Conservation (phyloP, 2,888 invertebrate species). For the Dryocosmus kuriphilus region DNA sequence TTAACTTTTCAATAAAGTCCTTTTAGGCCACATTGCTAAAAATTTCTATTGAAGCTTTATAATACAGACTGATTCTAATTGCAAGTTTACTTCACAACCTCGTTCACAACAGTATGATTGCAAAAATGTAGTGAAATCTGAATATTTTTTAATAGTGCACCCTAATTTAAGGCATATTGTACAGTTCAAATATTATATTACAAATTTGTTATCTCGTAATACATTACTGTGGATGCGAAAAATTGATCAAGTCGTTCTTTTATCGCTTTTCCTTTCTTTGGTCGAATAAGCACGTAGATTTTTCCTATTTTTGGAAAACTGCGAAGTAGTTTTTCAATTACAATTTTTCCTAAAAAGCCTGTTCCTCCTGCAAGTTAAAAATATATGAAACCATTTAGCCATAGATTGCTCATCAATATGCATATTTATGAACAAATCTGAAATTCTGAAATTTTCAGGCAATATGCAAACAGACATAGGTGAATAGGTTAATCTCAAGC, state of each 20-base stretch:
- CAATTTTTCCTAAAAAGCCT: slow-evolving; percentile 58
- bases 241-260: slow-evolving; percentile 51
- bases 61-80: no score
- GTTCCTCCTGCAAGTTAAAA: slow-evolving; percentile 54
- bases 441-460: not conserved
- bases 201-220: not conserved
- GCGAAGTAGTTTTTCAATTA: slow-evolving; percentile 56
- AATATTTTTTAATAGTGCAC: no score
- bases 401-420: not conserved
- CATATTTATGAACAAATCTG: not conserved
- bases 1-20: no score
- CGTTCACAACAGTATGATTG: no score
- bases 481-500: not conserved
- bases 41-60: no score
- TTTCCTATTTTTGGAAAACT: slow-evolving; percentile 53
- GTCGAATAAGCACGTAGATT: slow-evolving; percentile 55
- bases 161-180: no score
- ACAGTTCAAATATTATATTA: not conserved
- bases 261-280: slow-evolving; percentile 48
- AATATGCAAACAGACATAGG: not conserved
- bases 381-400: slow-evolving; percentile 1
- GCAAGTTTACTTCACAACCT: no score
- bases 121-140: no score
- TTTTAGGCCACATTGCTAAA: no score
- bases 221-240: slow-evolving; percentile 46